Evolutionary conservation across 2,797 vertebrate genomes (phyloP).

Genomic region (Rhinella marina): DNA sequence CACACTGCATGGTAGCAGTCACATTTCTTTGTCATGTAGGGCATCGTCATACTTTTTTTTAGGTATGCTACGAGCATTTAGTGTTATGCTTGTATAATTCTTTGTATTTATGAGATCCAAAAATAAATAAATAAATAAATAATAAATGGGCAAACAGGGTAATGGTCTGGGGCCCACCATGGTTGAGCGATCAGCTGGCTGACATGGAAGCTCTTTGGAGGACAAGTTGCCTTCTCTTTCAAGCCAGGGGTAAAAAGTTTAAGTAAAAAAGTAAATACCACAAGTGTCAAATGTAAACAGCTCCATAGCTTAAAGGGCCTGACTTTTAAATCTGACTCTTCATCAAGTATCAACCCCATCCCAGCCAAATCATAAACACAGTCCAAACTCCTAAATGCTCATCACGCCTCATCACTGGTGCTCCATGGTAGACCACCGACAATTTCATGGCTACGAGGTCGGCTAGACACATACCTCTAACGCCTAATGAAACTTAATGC

Average conservation of each 20-base stretch:
- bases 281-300: conserved; percentile 7
- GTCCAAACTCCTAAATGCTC: neutral
- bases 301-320: neutral
- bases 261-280: conserved; percentile 10
- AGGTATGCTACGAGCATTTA: neutral
- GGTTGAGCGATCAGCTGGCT: neutral
- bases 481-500: too few relatives aligned
- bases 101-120: neutral
- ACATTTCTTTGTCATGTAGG: neutral
- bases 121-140: neutral
- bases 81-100: neutral
- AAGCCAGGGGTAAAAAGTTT: conserved; percentile 14
- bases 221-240: neutral
- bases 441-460: neutral
- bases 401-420: neutral
- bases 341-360: neutral
- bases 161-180: neutral
- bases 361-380: neutral
- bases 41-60: too few relatives aligned
- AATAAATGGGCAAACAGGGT: neutral
- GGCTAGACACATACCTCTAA: neutral
- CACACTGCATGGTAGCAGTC: neutral
- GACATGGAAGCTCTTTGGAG: neutral
- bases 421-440: neutral
- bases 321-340: neutral